Percentiles rank a stretch among this genome's conserved stretches.
These are phyloP conservation scores for Baronia brevicornis DNA, from an alignment of 2,888 invertebrate genomes.

Conservation along the genomic window DNA sequence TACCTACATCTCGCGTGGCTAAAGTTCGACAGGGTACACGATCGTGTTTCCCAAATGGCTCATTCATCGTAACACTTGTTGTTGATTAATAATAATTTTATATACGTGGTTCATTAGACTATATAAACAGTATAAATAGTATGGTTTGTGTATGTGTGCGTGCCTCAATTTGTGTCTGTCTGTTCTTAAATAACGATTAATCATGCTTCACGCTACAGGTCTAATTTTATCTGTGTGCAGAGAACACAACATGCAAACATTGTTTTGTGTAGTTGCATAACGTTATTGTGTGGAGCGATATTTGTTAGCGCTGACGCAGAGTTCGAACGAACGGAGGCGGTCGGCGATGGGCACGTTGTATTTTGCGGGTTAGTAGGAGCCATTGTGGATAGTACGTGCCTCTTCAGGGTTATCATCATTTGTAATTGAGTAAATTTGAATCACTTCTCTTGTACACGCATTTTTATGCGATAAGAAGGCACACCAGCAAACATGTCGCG, in stretches of 20 bases:
- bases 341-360: too few relatives aligned
- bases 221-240: constrained; percentile 13
- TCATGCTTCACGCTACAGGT: constrained; percentile 16
- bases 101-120: too few relatives aligned
- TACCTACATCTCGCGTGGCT: constrained; percentile 26
- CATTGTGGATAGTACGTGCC: too few relatives aligned
- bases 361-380: too few relatives aligned
- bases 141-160: constrained; percentile 6
- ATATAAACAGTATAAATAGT: too few relatives aligned
- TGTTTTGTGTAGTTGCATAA: constrained; percentile 24
- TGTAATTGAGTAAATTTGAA: too few relatives aligned
- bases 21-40: constrained; percentile 24
- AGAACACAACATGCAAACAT: too few relatives aligned
- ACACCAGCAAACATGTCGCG: too few relatives aligned
- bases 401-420: too few relatives aligned
- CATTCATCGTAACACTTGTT: constrained; percentile 17
- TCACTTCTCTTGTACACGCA: too few relatives aligned
- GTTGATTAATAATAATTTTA: constrained; percentile 10
- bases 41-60: constrained; percentile 24
- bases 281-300: constrained; percentile 16
- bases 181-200: constrained; percentile 18
- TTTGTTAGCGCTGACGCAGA: not conserved
- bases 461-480: too few relatives aligned
- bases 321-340: not conserved
- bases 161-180: constrained; percentile 16